Percentiles rank a stretch among this genome's conserved stretches.
Conservation (phyloP, 2,113 vertebrate species). For the Pollimyrus isidori region DNA sequence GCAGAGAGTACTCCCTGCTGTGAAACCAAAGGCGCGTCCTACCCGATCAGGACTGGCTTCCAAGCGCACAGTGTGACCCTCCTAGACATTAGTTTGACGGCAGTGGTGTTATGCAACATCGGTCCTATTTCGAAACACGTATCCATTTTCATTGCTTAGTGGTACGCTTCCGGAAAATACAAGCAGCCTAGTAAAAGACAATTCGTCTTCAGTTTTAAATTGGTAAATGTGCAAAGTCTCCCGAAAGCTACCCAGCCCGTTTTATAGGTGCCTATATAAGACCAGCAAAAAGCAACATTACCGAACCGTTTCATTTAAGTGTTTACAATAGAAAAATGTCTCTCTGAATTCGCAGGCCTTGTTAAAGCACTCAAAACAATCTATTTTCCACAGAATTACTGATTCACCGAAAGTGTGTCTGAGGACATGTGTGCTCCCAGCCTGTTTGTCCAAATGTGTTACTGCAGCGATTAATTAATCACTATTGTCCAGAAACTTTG, state of each 20-base stretch:
- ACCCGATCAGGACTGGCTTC: neutral
- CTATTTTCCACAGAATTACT: conserved; percentile 45
- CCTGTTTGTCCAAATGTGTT: conserved; percentile 46
- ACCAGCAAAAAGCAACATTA: conserved; percentile 44
- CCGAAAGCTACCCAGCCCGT: conserved; percentile 38
- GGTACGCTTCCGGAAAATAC: conserved; percentile 52
- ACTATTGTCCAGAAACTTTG: conserved; percentile 34
- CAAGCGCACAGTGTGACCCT: neutral
- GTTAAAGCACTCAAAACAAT: conserved; percentile 50
- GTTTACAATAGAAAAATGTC: conserved; percentile 47
- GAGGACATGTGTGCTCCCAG: conserved; percentile 42
- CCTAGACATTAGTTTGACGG: conserved; percentile 17
- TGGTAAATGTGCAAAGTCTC: conserved; percentile 31
- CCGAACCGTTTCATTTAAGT: conserved; percentile 42
- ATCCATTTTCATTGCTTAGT: conserved; percentile 54
- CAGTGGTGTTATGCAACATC: conserved; percentile 48
- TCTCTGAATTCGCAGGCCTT: conserved; percentile 41
- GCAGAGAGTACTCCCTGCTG: neutral
- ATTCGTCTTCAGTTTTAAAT: conserved; percentile 52
- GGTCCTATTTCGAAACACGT: conserved; percentile 32
- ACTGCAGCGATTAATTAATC: conserved; percentile 27
- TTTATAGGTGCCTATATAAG: conserved; percentile 50
- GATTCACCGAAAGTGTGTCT: conserved; percentile 47
- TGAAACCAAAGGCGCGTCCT: neutral
- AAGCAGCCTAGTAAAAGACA: conserved; percentile 51